Conservation (phyloP, 2,113 vertebrate species). For the Marcusenius ussheri region DNA sequence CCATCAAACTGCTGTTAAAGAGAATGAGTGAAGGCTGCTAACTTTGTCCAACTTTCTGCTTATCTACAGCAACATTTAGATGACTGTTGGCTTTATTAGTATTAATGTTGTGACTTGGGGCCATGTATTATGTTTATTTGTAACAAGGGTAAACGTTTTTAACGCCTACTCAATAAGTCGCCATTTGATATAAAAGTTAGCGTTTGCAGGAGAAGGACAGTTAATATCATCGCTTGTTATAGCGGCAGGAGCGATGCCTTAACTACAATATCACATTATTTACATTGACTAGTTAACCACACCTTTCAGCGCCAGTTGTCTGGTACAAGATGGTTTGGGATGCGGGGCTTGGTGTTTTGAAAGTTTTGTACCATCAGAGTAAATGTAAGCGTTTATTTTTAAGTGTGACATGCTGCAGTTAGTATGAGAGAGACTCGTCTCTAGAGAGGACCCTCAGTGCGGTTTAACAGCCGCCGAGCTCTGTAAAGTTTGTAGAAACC, state of each 20-base stretch:
- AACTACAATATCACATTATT: background rate
- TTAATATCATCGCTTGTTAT: background rate
- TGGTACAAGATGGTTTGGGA: background rate
- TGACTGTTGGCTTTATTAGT: background rate
- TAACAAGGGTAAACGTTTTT: background rate
- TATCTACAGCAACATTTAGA: background rate
- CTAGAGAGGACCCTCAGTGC: background rate
- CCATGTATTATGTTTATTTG: background rate
- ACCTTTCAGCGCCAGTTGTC: background rate
- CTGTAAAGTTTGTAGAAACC: background rate
- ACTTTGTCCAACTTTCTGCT: background rate
- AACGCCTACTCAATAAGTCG: background rate
- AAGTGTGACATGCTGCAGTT: background rate
- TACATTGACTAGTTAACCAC: background rate
- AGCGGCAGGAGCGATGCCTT: background rate
- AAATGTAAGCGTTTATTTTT: background rate
- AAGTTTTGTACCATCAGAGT: background rate
- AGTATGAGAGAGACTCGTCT: background rate
- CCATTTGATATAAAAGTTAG: background rate
- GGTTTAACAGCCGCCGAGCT: background rate
- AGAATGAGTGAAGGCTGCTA: background rate
- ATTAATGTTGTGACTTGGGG: background rate
- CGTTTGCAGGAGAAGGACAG: background rate
- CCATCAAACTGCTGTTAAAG: background rate
- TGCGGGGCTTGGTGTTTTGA: background rate